Conservation (phyloP, 2,888 invertebrate species). For the Keiferia lycopersicella region DNA sequence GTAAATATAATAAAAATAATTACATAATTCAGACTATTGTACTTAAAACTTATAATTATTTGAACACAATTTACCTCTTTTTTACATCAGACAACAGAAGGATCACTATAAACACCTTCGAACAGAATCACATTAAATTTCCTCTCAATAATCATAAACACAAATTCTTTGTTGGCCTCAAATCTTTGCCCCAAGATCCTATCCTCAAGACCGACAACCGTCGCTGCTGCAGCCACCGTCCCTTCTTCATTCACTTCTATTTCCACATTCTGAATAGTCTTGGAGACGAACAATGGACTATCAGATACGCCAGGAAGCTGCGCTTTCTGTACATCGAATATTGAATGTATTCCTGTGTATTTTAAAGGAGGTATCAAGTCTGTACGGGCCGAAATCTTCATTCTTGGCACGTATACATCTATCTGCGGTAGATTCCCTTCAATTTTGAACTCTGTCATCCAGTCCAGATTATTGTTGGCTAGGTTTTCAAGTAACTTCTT, state of each 20-base stretch:
- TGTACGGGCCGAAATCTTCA: conserved; percentile 74
- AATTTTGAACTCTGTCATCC: conserved; percentile 74
- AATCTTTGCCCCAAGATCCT: conserved; percentile 78
- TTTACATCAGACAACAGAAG: conserved; percentile 32
- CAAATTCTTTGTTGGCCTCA: conserved; percentile 84
- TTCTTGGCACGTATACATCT: conserved; percentile 83
- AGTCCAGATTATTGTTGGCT: conserved; percentile 65
- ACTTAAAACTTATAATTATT: neutral
- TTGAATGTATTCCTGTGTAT: conserved; percentile 83
- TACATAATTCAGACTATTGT: neutral
- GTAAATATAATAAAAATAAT: neutral
- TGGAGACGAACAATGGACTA: conserved; percentile 79
- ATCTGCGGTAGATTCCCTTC: conserved; percentile 72
- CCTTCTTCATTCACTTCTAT: conserved; percentile 89
- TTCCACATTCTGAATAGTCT: conserved; percentile 85
- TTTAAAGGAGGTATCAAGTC: conserved; percentile 69
- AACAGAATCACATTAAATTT: conserved; percentile 82
- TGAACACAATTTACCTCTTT: conserved; percentile 15
- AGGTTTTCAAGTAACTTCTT: conserved; percentile 76
- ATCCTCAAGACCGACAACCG: conserved; percentile 74
- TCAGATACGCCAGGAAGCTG: conserved; percentile 82
- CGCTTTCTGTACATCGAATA: conserved; percentile 81
- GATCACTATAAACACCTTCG: conserved; percentile 78
- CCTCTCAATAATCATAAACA: conserved; percentile 84
- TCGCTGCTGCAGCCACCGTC: conserved; percentile 84